These are phyloP conservation scores for Helostoma temminkii DNA, from an alignment of 2,797 vertebrate species.

Conservation along the genomic window DNA sequence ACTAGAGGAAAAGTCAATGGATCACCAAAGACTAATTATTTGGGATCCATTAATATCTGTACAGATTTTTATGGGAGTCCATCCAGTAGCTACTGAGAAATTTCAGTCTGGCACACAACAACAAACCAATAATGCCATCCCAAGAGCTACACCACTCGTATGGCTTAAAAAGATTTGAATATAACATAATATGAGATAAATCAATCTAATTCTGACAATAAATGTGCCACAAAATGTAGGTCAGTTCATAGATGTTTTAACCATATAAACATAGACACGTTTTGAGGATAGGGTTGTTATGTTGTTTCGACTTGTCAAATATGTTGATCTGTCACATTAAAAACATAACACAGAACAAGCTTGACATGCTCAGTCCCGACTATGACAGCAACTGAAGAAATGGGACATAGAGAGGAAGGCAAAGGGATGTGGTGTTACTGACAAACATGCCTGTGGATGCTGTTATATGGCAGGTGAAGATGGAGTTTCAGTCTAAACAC, in stretches of 20 bases:
- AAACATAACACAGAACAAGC: not conserved
- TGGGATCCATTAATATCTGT: too few relatives aligned
- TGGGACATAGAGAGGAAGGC: not conserved
- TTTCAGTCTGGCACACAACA: not conserved
- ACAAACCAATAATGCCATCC: not conserved
- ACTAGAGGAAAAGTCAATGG: too few relatives aligned
- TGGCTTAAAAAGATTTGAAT: not conserved
- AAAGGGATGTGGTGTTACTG: not conserved
- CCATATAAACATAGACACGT: not conserved
- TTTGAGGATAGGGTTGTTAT: not conserved
- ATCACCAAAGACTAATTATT: too few relatives aligned
- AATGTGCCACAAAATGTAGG: not conserved
- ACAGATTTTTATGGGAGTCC: too few relatives aligned
- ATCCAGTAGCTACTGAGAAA: not conserved
- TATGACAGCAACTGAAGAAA: not conserved
- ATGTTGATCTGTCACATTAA: not conserved
- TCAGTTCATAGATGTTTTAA: not conserved
- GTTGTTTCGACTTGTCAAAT: not conserved
- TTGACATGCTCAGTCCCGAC: not conserved
- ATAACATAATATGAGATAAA: not conserved
- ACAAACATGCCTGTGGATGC: not conserved
- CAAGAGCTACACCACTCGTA: not conserved
- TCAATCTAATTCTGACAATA: not conserved
- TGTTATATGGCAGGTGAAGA: not conserved
- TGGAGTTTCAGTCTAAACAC: not conserved